Evolutionary conservation across 2,797 vertebrate genomes (phyloP).

Genomic region (Setipinna tenuifilis): DNA sequence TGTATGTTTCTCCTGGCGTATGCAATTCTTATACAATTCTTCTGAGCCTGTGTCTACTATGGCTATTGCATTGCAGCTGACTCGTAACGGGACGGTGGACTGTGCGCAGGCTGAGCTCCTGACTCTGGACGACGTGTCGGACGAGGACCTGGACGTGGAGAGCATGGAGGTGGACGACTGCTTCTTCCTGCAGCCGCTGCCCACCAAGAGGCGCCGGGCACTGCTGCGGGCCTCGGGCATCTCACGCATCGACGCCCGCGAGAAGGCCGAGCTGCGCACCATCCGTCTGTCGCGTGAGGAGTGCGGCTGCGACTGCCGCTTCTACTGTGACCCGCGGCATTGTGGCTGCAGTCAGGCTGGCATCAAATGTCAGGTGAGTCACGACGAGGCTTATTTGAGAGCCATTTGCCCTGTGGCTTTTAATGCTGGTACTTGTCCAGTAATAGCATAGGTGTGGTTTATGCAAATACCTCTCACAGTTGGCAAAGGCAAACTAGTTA

Average conservation of each 20-base stretch:
- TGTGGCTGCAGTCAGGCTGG: slow-evolving; percentile 96
- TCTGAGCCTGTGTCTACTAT: too few relatives aligned
- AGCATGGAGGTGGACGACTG: slow-evolving; percentile 92
- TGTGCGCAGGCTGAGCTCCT: slow-evolving; percentile 89
- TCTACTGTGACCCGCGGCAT: slow-evolving; percentile 92
- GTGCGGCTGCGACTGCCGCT: slow-evolving; percentile 92
- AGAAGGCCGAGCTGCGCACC: slow-evolving; percentile 90
- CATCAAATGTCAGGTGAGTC: slow-evolving; percentile 92
- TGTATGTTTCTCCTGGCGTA: too few relatives aligned
- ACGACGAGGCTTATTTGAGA: background rate
- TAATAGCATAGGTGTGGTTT: background rate
- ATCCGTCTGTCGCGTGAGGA: slow-evolving; percentile 94
- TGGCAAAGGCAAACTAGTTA: background rate
- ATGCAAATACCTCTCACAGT: background rate
- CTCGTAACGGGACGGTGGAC: slow-evolving; percentile 90
- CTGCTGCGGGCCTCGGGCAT: slow-evolving; percentile 90
- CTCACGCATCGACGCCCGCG: slow-evolving; percentile 90
- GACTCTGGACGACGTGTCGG: slow-evolving; percentile 90
- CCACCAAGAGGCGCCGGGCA: slow-evolving; percentile 89
- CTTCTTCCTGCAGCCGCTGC: slow-evolving; percentile 93
- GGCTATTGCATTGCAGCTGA: slow-evolving; percentile 75
- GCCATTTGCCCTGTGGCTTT: background rate
- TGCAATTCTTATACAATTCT: too few relatives aligned
- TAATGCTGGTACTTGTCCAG: background rate
- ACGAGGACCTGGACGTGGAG: slow-evolving; percentile 92